Base-by-base conservation (phyloP, 1,140 invertebrate species). In the Sinonovacula constricta region DNA sequence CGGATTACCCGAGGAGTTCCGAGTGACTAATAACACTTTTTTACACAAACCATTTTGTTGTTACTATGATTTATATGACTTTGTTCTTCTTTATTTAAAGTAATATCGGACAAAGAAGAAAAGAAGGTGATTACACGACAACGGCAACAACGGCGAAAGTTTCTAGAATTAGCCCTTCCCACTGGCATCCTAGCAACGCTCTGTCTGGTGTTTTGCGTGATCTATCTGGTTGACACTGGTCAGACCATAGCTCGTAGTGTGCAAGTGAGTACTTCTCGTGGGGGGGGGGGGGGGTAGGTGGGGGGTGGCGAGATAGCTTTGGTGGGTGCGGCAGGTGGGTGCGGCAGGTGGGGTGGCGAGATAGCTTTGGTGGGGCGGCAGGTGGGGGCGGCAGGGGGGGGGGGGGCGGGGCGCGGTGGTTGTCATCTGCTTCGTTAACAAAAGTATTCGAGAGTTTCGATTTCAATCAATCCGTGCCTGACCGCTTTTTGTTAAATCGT, bases 101-200 rank as follows among this genome's bases (percentile, higher is more conserved):
- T 18, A 26, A 4, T 33, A 3, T 30, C 30, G 3, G 36, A 33
- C 22, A 12, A 30, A 60, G 57, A 33, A 33, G 3, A 10, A 7
- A 28, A 57, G 31, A 57, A 22, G 5, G 18, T 56, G n/a, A 22
- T 56, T 56, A 18, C 18, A 12, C 45, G 26, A 15, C 26, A 10
- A 12, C 53, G 18, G 22, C 26, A 10, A n/a, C 26, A 5, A 7
- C 26, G 5, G 26, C 53, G 53, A 5, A 4, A 24, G 4, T 54
- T 54, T 54, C 18, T 66, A 14, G 63, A 66, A 30, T 49, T 66
- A 26, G 39, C 63, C 14, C 22, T 66, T 30, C 63, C 63, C 10
- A 51, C 34, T 30, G 63, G 39, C 15, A 3, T 66, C 15, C 22
- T 66, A 26, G 36, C 63, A 12, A 30, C 53, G 10, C 14, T 66